These are phyloP conservation scores for Formica aserva DNA, from an alignment of 2,888 invertebrate genomes.

Conservation along the genomic window DNA sequence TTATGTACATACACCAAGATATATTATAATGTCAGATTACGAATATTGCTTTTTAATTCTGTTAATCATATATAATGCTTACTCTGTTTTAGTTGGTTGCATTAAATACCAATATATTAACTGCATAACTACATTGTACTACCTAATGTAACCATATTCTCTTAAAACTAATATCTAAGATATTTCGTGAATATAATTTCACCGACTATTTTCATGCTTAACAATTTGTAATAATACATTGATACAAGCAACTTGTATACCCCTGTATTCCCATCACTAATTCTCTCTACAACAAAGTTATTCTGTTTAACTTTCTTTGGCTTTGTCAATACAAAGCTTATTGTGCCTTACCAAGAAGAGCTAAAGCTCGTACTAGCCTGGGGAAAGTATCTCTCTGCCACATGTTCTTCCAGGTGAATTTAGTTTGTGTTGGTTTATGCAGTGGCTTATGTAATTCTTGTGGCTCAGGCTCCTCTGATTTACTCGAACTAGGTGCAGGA, in stretches of 20 bases:
- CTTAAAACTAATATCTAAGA: not conserved
- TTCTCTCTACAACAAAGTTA: constrained; percentile 34
- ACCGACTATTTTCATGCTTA: not conserved
- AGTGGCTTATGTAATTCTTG: constrained; percentile 71
- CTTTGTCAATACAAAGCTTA: constrained; percentile 64
- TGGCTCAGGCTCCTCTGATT: constrained; percentile 73
- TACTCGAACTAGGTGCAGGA: constrained; percentile 66
- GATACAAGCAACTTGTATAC: not conserved
- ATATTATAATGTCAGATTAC: constrained; percentile 42
- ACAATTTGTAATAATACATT: not conserved
- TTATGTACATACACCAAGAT: constrained; percentile 49
- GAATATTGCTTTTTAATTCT: constrained; percentile 26
- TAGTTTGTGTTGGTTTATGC: constrained; percentile 81
- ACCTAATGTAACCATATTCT: not conserved
- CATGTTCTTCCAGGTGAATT: constrained; percentile 80
- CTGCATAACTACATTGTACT: constrained; percentile 9
- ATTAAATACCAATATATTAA: constrained; percentile 14
- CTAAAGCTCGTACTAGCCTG: constrained; percentile 82
- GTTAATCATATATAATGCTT: constrained; percentile 23
- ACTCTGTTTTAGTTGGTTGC: constrained; percentile 17
- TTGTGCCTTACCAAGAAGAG: constrained; percentile 82
- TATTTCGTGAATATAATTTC: not conserved
- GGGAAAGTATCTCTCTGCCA: constrained; percentile 82
- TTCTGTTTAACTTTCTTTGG: constrained; percentile 34
- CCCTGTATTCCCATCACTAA: not conserved